Evolutionary conservation across 2,888 invertebrate species (phyloP), one percentile per base, ranked within the genome.

Genomic region (Macropis europaea): DNA sequence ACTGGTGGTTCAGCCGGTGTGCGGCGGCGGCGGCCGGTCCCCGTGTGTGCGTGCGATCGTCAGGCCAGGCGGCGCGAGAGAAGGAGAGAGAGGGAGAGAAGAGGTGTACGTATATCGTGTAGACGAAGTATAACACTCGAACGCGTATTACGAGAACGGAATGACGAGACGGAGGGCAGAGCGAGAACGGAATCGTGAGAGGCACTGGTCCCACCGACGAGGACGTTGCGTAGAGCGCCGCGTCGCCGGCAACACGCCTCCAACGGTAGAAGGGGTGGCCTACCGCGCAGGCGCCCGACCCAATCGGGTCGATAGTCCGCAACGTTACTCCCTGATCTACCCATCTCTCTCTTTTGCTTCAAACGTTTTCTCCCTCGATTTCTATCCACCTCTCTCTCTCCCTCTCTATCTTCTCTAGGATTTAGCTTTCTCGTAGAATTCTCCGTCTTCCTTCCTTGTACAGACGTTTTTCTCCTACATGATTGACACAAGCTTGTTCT

Each of bases 261-360:
- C 57, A 30, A 61, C 48, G 64, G 68, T 73, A 81, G 77, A 76
- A 74, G 82, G 81, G 75, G 73, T 82, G 76, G 74, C 68, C 66
- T 54, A 50, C 40, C 62, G 86, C 89, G 89, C 88, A 86, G 79
- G 87, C 87, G 86, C 80, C 60, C 38, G 53, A 56, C 68, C 72
- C 61, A 38, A 68, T 74, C 83, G 85, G 89, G 88, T 89, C 89
- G 89, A 89, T 88, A 89, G 86, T 89, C 89, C 88, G 89, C 89
- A 88, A 81, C 82, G 77, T 78, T 80, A 67, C 66, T 70, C 71
- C 75, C 78, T 77, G 69, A 72, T 70, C 64, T 57, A 56, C 69
- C n/a, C n/a, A n/a, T 45, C 63, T 56, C 69, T 57, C 56, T 47
- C 47, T 15, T 24, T n/a, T 22, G n/a, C 17, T 17, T 13, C 19